Base-by-base conservation (phyloP, 2,113 vertebrate species). In the Protobothrops mucrosquamatus region DNA sequence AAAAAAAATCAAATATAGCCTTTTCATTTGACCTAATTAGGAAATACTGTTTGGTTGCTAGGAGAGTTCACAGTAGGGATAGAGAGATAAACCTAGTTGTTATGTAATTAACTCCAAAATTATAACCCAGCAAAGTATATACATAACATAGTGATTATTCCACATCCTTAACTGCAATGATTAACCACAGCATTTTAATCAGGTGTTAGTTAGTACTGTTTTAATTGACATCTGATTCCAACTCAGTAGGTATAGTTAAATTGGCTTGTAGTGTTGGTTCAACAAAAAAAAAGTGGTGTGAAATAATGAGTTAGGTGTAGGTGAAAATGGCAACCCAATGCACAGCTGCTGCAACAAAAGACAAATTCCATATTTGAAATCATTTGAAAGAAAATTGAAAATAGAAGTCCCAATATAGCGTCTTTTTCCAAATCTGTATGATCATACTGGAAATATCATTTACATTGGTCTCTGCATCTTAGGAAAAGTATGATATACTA, bases 31-130 rank as follows among this genome's bases (percentile, higher is more conserved):
- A 3, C 43, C 92, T 91, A 94, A 90, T 94, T 95, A 95, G 95
- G 96, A 97, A 97, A 92, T 95, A 96, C 93, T 96, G 96, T 95
- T 94, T 95, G 88, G 95, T 97, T 97, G 94, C 94, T 96, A 95
- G 89, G 95, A 96, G 95, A 96, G 48, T 92, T 96, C 93, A 94
- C 52, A 95, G 57, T 91, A 93, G 92, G 51, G 93, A 93, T 24
- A 92, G 85, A 95, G 64, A 93, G 46, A 92, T 96, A 96, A 87
- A 96, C 51, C 29, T 88, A 95, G 90, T 55, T 96, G 89, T 96
- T 97, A 96, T 46, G 88, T 93, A 96, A 94, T 96, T 95, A 96
- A 96, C 88, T 95, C 26, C n/a, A 97, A 94, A 97, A 97, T 95
- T 95, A 95, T 46, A 96, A 91, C 85, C 86, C 92, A 48, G 11